A percentile compares a stretch with the other conserved stretches of the same genome.
These are phyloP conservation scores for Bombus breviceps DNA, from an alignment of 1,140 invertebrate species.

Conservation along the genomic window DNA sequence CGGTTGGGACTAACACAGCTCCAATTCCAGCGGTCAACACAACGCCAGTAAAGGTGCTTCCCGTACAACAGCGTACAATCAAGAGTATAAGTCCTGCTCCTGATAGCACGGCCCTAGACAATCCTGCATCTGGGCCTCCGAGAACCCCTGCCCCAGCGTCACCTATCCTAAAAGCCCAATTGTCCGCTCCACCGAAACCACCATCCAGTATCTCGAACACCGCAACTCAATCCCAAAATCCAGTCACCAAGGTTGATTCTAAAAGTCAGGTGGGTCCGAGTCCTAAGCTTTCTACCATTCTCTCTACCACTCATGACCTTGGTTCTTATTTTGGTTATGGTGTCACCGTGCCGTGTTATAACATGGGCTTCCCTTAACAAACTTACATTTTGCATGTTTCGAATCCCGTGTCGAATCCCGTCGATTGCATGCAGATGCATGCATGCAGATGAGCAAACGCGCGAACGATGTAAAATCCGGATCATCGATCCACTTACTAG, in stretches of 20 bases:
- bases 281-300: constrained; percentile 75
- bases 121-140: constrained; percentile 72
- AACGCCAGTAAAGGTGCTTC: constrained; percentile 81
- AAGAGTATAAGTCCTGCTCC: constrained; percentile 76
- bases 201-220: constrained; percentile 71
- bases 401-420: constrained; percentile 29
- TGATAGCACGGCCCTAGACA: constrained; percentile 75
- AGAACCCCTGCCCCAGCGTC: constrained; percentile 83
- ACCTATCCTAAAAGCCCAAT: constrained; percentile 90
- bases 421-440: constrained; percentile 36
- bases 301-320: constrained; percentile 69
- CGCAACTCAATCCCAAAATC: constrained; percentile 77
- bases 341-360: constrained; percentile 55
- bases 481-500: background rate
- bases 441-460: constrained; percentile 27
- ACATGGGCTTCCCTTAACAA: constrained; percentile 58
- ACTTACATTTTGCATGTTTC: constrained; percentile 55
- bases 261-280: constrained; percentile 85
- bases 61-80: constrained; percentile 80
- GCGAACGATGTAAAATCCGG: background rate
- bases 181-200: constrained; percentile 88
- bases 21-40: constrained; percentile 68
- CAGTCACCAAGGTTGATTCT: constrained; percentile 83
- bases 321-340: constrained; percentile 65
- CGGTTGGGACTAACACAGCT: constrained; percentile 64